phyloP scores from a whole-genome alignment of 1,140 invertebrate genomes.

The Drosophila truncata region DNA sequence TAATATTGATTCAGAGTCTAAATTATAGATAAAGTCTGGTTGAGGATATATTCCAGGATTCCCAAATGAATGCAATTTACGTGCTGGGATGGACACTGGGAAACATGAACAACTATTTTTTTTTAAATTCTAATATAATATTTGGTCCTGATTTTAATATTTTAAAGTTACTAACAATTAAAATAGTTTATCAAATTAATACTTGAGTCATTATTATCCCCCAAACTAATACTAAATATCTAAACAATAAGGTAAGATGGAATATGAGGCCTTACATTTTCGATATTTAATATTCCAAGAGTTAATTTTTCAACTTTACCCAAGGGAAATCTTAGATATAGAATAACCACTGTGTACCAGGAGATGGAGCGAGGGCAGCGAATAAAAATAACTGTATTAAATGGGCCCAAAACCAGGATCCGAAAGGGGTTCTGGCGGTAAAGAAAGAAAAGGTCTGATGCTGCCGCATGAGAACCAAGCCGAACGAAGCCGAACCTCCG shows the following conservation, averaged over 20 bases:
- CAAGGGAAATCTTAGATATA: background rate
- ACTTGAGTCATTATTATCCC: no score
- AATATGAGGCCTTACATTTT: background rate
- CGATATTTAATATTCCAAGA: background rate
- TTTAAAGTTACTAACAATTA: no score
- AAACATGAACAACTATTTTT: no score
- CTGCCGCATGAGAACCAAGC: slow-evolving; percentile 46
- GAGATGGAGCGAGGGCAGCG: slow-evolving; percentile 25
- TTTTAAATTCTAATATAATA: no score
- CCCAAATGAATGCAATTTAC: background rate
- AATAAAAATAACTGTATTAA: slow-evolving; percentile 80
- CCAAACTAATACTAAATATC: background rate
- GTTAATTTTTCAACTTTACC: background rate
- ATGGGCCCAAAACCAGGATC: slow-evolving; percentile 74
- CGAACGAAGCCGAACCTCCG: slow-evolving; percentile 27
- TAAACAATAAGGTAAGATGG: background rate
- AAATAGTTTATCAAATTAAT: background rate
- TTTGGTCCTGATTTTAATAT: no score
- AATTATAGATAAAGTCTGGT: background rate
- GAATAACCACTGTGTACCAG: slow-evolving; percentile 10
- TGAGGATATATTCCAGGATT: background rate
- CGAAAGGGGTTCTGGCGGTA: slow-evolving; percentile 14
- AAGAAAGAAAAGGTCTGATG: slow-evolving; percentile 29
- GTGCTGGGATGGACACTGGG: no score
- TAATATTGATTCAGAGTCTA: background rate